phyloP scores from a whole-genome alignment of 1,140 invertebrate genomes.

The Zeugodacus cucurbitae region DNA sequence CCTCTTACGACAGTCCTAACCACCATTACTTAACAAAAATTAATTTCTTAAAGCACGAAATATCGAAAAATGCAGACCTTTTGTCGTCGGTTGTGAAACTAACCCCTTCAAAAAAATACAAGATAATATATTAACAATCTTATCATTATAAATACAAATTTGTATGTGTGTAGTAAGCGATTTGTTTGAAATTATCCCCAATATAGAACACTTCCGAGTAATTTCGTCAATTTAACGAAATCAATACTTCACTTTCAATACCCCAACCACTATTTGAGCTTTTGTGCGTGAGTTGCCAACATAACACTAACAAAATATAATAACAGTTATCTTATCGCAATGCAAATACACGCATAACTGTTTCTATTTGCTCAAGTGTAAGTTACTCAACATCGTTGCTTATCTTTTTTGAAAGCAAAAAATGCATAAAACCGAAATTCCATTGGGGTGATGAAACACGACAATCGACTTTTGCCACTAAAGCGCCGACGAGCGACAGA shows the following conservation, averaged over 20 bases:
- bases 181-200: too few species aligned
- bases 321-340: background rate
- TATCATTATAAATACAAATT: too few species aligned
- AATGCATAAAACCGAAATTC: slow-evolving; percentile 1
- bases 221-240: background rate
- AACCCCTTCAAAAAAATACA: too few species aligned
- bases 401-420: background rate
- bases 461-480: background rate
- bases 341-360: background rate
- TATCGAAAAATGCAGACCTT: too few species aligned
- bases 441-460: background rate
- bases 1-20: too few species aligned
- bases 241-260: background rate
- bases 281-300: background rate
- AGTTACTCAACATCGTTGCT: background rate
- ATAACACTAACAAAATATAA: background rate
- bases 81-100: too few species aligned
- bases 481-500: background rate
- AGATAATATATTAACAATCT: too few species aligned
- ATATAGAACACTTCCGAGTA: too few species aligned
- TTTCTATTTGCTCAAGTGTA: slow-evolving; percentile 14
- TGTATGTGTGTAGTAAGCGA: too few species aligned
- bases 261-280: background rate
- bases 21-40: too few species aligned
- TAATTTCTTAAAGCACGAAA: too few species aligned